Evolutionary conservation across 2,113 vertebrate genomes (phyloP).

Genomic region (Rhizomys pruinosus): DNA sequence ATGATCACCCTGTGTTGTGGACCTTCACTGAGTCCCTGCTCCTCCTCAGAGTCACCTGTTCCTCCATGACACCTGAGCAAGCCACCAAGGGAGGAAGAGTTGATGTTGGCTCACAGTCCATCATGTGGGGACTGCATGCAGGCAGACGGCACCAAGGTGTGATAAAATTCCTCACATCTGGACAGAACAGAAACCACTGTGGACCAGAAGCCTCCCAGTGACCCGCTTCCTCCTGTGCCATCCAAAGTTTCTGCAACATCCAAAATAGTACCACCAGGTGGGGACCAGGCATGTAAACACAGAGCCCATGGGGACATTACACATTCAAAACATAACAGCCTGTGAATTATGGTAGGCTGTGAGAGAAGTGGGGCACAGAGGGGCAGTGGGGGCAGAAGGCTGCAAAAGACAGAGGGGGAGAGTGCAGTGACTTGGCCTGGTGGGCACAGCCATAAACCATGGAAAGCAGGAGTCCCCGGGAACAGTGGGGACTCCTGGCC

Average conservation of each 20-base stretch:
- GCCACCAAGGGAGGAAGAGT: neutral
- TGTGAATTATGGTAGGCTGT: neutral
- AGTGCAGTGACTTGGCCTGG: neutral
- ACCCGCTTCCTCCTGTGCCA: neutral
- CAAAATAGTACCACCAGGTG: neutral
- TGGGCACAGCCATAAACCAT: neutral
- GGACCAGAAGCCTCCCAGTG: neutral
- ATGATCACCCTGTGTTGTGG: neutral
- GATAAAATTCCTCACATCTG: neutral
- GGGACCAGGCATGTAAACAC: neutral
- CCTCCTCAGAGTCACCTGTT: accelerated
- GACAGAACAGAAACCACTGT: neutral
- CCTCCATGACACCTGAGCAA: accelerated
- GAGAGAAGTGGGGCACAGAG: neutral
- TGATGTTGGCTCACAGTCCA: neutral
- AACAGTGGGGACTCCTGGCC: neutral
- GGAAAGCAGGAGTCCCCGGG: accelerated
- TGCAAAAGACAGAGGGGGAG: neutral
- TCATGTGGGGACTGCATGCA: neutral
- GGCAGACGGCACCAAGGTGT: neutral
- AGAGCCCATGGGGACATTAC: neutral
- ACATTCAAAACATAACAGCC: neutral
- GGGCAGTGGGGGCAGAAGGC: neutral
- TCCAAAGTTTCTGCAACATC: neutral
- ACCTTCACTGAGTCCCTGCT: accelerated